Conservation (phyloP, 2,888 invertebrate genomes). For the Orthosia gracilis region DNA sequence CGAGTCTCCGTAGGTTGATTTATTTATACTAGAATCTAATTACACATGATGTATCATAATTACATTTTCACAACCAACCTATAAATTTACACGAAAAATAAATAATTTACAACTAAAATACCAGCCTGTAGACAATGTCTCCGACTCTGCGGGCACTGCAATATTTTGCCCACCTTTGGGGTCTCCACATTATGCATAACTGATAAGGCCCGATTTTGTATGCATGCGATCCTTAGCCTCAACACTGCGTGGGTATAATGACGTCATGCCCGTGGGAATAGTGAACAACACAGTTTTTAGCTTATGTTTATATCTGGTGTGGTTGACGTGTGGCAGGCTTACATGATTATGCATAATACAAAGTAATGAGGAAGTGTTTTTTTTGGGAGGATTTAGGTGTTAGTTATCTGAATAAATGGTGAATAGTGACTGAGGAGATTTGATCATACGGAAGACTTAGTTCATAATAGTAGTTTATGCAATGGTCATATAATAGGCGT, state of each 20-base stretch:
- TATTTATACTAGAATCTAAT: not conserved
- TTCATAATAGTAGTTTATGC: no score
- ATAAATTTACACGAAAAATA: constrained; percentile 8
- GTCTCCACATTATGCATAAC: constrained; percentile 91
- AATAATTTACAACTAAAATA: constrained; percentile 43
- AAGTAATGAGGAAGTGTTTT: not conserved
- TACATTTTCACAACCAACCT: not conserved
- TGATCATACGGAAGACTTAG: no score
- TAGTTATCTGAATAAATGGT: not conserved
- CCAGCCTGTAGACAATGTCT: constrained; percentile 63
- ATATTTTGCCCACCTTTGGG: constrained; percentile 91
- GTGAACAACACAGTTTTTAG: constrained; percentile 75
- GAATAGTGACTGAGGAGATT: not conserved
- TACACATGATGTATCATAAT: not conserved
- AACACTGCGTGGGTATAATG: constrained; percentile 81
- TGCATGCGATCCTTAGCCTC: constrained; percentile 90
- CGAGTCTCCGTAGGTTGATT: no score
- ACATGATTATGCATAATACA: not conserved
- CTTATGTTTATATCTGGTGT: constrained; percentile 58
- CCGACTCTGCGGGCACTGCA: constrained; percentile 79
- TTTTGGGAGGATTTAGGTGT: not conserved
- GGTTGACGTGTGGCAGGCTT: constrained; percentile 5
- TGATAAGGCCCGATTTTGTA: constrained; percentile 90
- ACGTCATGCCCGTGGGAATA: constrained; percentile 82
- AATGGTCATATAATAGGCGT: no score